These are phyloP conservation scores for Pteronura brasiliensis DNA, from an alignment of 2,113 vertebrate genomes.

Conservation along the genomic window DNA sequence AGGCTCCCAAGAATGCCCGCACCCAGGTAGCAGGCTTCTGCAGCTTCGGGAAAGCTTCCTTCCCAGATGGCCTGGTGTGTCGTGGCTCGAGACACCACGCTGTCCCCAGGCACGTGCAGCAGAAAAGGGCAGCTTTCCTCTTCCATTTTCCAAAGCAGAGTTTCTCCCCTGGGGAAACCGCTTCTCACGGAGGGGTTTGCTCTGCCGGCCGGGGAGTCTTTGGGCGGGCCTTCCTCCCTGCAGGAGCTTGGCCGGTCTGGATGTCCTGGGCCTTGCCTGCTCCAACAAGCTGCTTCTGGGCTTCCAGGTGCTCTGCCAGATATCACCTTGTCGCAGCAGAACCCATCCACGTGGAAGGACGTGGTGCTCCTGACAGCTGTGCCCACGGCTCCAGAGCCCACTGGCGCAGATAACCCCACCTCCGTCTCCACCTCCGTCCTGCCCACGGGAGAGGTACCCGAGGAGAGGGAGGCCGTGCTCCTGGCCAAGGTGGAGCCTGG, in stretches of 20 bases:
- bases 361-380: not conserved
- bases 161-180: not conserved
- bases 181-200: not conserved
- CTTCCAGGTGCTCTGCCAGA: constrained; percentile 53
- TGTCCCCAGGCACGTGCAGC: not conserved
- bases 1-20: too few relatives aligned
- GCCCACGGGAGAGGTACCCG: fast-evolving
- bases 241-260: fast-evolving
- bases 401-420: fast-evolving
- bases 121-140: not conserved
- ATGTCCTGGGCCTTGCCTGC: not conserved
- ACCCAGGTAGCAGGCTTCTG: not conserved
- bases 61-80: not conserved
- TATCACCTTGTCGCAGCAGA: not conserved
- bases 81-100: not conserved
- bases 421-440: not conserved
- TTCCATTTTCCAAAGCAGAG: not conserved
- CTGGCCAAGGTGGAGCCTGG: not conserved
- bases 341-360: not conserved
- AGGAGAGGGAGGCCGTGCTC: fast-evolving
- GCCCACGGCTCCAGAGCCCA: not conserved
- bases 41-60: not conserved
- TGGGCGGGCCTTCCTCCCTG: fast-evolving
- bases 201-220: fast-evolving
- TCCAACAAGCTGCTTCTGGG: not conserved